Evolutionary conservation across 2,113 vertebrate genomes (phyloP).

Genomic region (human (Homo sapiens)): GRCh38 chr19:16383001-16383500

Average conservation of each 20-base stretch:
- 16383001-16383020: slow-evolving; percentile 69
- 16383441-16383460: slow-evolving; percentile 64
- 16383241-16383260: not conserved
- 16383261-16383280: not conserved
- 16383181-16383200: not conserved
- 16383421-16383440: not conserved
- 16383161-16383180: not conserved
- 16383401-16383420: not conserved
- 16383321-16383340: not conserved
- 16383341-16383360: not conserved
- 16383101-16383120: not conserved
- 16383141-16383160: not conserved
- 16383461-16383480: not conserved
- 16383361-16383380: not conserved
- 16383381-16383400: not conserved
- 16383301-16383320: too few relatives aligned
- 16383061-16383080: not conserved
- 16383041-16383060: slow-evolving; percentile 46
- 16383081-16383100: not conserved
- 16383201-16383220: not conserved
- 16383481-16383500: not conserved
- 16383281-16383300: not conserved
- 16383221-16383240: not conserved
- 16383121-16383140: not conserved
- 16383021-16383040: slow-evolving; percentile 73